Conservation (phyloP, 1,140 invertebrate genomes). For the Neodiprion lecontei region DNA sequence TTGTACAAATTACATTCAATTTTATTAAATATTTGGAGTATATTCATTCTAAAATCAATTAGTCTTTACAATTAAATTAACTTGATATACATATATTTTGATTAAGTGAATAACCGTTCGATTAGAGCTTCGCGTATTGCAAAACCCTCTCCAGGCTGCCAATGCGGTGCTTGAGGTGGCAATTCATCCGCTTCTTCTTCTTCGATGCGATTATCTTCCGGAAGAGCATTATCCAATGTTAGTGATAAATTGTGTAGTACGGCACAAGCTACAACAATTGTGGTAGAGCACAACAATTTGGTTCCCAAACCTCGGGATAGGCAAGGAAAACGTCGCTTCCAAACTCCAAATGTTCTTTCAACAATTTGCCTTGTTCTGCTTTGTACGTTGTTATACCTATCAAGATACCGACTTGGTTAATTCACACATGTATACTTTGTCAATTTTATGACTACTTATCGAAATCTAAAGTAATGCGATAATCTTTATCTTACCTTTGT, state of each 20-base stretch:
- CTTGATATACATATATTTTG: neutral
- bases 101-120: neutral
- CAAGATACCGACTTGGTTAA: neutral
- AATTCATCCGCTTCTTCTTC: neutral
- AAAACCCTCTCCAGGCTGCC: neutral
- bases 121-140: neutral
- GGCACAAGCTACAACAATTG: conserved; percentile 48
- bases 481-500: no score
- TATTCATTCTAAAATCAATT: no score
- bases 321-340: conserved; percentile 51
- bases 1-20: no score
- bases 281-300: conserved; percentile 36
- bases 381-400: conserved; percentile 21
- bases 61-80: no score
- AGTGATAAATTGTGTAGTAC: conserved; percentile 54
- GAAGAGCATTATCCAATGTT: conserved; percentile 24
- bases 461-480: no score
- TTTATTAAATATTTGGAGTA: no score
- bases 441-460: no score
- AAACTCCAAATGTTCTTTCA: conserved; percentile 49
- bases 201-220: conserved; percentile 4
- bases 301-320: conserved; percentile 40
- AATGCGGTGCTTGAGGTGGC: neutral
- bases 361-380: conserved; percentile 52
- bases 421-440: no score